Conservation (phyloP, 2,113 vertebrate species). For the rat (Rattus norvegicus) region DNA sequence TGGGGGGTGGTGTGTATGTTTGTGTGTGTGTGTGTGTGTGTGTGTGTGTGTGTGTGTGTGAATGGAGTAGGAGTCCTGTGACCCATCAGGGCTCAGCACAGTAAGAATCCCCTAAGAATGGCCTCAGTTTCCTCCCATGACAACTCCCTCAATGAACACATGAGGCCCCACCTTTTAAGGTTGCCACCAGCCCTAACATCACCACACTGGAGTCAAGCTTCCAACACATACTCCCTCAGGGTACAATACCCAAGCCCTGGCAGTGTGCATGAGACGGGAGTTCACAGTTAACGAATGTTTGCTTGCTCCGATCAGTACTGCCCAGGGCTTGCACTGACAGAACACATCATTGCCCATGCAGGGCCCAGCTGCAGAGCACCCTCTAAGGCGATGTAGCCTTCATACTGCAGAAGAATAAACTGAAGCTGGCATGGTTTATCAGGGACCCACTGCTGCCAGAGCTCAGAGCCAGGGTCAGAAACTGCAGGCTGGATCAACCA, state of each 20-base stretch:
- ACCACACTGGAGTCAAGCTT: neutral
- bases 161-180: neutral
- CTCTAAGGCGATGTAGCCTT: neutral
- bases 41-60: neutral
- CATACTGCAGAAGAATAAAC: neutral
- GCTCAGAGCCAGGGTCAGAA: neutral
- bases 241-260: neutral
- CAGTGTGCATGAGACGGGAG: neutral
- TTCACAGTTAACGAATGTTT: neutral
- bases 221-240: neutral
- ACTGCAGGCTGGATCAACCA: no score
- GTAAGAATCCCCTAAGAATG: neutral
- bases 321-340: no score
- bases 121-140: neutral
- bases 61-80: no score
- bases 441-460: neutral
- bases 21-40: no score
- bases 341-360: rapidly evolving
- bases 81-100: neutral
- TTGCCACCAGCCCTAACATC: neutral
- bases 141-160: no score
- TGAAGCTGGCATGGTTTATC: neutral
- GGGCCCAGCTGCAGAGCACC: no score
- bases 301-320: neutral
- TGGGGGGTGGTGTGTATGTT: neutral